Base-by-base conservation (phyloP, 1,140 invertebrate species). In the Hyles euphorbiae region DNA sequence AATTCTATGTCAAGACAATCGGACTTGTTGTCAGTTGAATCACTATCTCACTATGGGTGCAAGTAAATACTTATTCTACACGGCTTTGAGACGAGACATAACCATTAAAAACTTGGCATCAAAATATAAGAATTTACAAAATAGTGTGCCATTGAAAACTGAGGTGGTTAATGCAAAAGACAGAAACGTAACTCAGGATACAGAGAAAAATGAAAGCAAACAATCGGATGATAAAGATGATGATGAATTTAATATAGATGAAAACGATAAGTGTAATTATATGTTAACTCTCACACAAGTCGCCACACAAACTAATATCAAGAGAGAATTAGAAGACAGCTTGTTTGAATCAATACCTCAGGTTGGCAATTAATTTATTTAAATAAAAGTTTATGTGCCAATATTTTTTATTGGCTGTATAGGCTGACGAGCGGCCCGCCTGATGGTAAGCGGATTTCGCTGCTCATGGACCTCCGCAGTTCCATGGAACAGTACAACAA, bases 1-100 rank as follows among this genome's bases (percentile, higher is more conserved):
- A 22, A 94, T 98, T 67, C 91, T 98, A 3, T 96, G 96, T 56
- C 92, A 96, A 72, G 95, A 98, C 90, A 92, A 92, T 36, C 92
- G 92, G 75, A 96, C 95, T 5, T 96, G 96, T 81, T 91, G 89
- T 65, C 96, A 98, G 78, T 78, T 99, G 11, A 95, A 94, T 70
- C 84, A 93, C 67, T 93, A 92, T 67, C 85, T 96, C 11, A 94
- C 91, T 1, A 91, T 93, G 83, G 94, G 95, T 34, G 89, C 93
- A 5, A 87, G 93, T 56, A 91, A 91, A 57, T 93, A 90, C 67
- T 70, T 93, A 50, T 90, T 92, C 53, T 90, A 90, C 59, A 90
- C 87, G 48, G 91, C 92, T 2, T 78, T 93, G 45, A 89, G 88
- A 52, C 90, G 89, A 67, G 90, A 91, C 65, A 70, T 93, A 56